A percentile compares a stretch with the other conserved stretches of the same genome.
phyloP scores from a whole-genome alignment of 2,888 invertebrate genomes.

The Smittia sp. region DNA sequence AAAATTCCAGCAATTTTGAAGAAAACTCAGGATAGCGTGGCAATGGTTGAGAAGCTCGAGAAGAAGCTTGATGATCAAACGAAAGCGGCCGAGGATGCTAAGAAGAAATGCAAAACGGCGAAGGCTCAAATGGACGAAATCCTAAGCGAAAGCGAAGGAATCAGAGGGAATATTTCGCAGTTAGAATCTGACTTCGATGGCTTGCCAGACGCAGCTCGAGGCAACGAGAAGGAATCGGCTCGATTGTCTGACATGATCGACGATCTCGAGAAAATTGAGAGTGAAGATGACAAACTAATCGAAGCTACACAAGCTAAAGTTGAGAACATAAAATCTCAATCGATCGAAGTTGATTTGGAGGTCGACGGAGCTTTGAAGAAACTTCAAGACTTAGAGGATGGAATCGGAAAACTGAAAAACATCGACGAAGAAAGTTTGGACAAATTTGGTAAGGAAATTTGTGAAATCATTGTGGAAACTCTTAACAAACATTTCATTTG shows the following conservation, averaged over 20 bases:
- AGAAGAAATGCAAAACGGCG: background rate
- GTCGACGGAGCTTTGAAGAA: background rate
- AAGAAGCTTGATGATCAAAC: background rate
- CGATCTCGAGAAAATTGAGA: background rate
- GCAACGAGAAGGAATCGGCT: background rate
- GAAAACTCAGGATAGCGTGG: background rate
- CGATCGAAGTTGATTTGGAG: background rate
- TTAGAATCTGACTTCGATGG: background rate
- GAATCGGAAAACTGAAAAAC: background rate
- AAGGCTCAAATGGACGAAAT: constrained; percentile 17
- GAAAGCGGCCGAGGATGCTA: constrained; percentile 1
- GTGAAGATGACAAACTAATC: constrained; percentile 1
- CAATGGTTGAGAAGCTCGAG: constrained; percentile 17
- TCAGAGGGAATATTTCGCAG: background rate
- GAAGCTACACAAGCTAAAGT: background rate
- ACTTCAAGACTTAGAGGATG: background rate
- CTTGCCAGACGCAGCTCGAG: background rate
- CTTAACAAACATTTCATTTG: background rate
- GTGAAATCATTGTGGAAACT: background rate
- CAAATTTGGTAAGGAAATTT: constrained; percentile 30
- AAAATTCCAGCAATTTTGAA: constrained; percentile 28
- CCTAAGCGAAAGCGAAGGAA: background rate
- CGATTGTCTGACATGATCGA: constrained; percentile 19
- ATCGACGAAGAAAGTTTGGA: constrained; percentile 1
- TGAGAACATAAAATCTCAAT: constrained; percentile 7